phyloP scores from a whole-genome alignment of 2,113 vertebrate genomes.

The Phalacrocorax brasilianus region DNA sequence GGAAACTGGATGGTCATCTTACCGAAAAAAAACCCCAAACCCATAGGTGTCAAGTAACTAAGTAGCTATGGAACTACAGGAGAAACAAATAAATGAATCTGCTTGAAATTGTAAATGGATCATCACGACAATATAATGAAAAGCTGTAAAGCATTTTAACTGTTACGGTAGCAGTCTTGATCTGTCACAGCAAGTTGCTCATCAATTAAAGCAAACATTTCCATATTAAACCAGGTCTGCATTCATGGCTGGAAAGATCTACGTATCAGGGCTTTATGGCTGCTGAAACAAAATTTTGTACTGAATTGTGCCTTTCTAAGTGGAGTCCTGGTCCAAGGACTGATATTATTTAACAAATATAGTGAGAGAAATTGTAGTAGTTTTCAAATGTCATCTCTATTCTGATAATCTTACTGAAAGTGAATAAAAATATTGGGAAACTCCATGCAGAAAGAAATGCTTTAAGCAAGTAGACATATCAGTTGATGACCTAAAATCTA shows the following conservation, averaged over 20 bases:
- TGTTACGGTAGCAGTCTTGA: background rate
- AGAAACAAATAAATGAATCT: background rate
- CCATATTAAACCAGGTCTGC: background rate
- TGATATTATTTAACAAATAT: background rate
- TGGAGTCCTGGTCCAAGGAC: background rate
- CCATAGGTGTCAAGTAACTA: background rate
- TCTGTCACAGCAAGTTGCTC: background rate
- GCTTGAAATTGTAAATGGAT: background rate
- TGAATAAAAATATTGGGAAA: background rate
- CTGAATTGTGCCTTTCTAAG: background rate
- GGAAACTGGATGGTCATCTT: background rate
- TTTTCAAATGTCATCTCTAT: background rate
- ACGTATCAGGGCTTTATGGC: accelerated
- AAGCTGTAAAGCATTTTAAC: background rate
- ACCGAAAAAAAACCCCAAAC: accelerated
- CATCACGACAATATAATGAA: background rate
- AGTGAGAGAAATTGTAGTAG: background rate
- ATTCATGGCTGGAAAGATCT: background rate
- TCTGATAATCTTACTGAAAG: background rate
- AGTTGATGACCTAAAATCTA: background rate
- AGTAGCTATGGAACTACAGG: background rate
- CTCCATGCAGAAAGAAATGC: background rate
- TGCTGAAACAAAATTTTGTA: background rate
- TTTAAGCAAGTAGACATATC: background rate
- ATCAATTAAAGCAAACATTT: background rate